Evolutionary conservation across 2,113 vertebrate genomes (phyloP).

Genomic region (Pipa parva): DNA sequence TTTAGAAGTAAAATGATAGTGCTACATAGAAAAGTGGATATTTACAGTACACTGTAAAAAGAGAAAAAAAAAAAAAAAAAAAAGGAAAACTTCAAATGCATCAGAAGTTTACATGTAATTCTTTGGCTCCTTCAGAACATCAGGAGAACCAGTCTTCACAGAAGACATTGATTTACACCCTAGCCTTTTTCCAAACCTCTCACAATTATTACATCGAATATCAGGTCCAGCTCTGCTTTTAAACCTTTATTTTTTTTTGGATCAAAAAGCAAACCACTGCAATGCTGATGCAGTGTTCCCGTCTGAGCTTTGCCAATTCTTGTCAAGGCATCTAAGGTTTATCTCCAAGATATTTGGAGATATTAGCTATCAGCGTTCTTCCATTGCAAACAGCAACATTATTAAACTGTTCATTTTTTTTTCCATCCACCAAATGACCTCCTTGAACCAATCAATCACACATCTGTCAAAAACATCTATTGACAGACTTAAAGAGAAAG

Average conservation of each 20-base stretch:
- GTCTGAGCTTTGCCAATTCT: slow-evolving; percentile 45
- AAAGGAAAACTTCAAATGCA: slow-evolving; percentile 59
- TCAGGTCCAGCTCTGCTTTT: slow-evolving; percentile 53
- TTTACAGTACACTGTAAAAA: slow-evolving; percentile 60
- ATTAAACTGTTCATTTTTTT: slow-evolving; percentile 12
- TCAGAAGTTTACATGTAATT: slow-evolving; percentile 69
- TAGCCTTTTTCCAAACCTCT: slow-evolving; percentile 51
- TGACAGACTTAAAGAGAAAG: slow-evolving; percentile 61
- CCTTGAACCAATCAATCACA: slow-evolving; percentile 16
- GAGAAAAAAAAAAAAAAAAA: slow-evolving; percentile 46
- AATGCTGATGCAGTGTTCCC: slow-evolving; percentile 44
- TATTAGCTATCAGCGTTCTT: not conserved
- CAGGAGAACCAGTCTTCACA: slow-evolving; percentile 82
- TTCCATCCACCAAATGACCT: slow-evolving; percentile 3
- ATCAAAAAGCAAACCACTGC: slow-evolving; percentile 51
- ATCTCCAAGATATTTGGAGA: slow-evolving; percentile 10
- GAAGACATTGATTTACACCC: slow-evolving; percentile 75
- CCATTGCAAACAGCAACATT: slow-evolving; percentile 7
- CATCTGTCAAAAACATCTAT: slow-evolving; percentile 27
- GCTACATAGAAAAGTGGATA: slow-evolving; percentile 34
- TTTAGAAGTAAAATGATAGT: not conserved
- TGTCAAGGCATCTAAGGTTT: slow-evolving; percentile 37
- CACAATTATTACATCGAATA: slow-evolving; percentile 49
- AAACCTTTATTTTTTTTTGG: slow-evolving; percentile 51
- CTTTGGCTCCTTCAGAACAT: slow-evolving; percentile 71